A percentile compares a stretch with the other conserved stretches of the same genome.
Conservation (phyloP, 1,140 invertebrate species). For the Magallana gigas region DNA sequence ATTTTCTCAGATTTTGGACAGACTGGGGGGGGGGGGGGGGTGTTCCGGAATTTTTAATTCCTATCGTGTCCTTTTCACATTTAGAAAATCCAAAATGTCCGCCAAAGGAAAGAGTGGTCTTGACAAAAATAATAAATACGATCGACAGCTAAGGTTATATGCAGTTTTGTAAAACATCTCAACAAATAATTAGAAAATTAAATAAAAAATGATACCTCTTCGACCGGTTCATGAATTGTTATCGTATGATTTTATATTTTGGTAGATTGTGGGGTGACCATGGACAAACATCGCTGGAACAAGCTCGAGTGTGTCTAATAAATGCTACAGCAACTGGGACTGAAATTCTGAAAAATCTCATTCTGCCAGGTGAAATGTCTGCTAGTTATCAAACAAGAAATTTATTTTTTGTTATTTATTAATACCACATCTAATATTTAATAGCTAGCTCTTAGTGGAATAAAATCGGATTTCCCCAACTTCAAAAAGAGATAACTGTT, state of each 20-base stretch:
- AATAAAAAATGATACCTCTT: too few species aligned
- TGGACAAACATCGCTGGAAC: slow-evolving; percentile 93
- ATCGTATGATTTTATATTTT: slow-evolving; percentile 37
- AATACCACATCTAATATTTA: too few species aligned
- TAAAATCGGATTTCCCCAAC: too few species aligned
- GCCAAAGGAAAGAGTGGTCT: slow-evolving; percentile 58
- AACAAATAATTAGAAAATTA: neutral
- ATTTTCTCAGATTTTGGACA: too few species aligned
- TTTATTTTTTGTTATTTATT: too few species aligned
- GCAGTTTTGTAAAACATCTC: neutral
- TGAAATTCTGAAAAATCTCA: slow-evolving; percentile 95
- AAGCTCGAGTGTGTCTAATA: slow-evolving; percentile 93
- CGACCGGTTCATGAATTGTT: too few species aligned
- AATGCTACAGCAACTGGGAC: slow-evolving; percentile 96
- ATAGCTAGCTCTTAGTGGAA: too few species aligned
- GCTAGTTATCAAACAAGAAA: too few species aligned
- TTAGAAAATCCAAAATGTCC: slow-evolving; percentile 43
- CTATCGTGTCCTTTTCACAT: neutral
- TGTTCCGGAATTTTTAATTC: too few species aligned
- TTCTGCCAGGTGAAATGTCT: slow-evolving; percentile 87
- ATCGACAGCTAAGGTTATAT: slow-evolving; percentile 89
- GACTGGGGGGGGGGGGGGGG: too few species aligned
- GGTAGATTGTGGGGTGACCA: slow-evolving; percentile 96
- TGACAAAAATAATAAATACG: slow-evolving; percentile 85
- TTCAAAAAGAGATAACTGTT: too few species aligned